These are phyloP conservation scores for Pogonognathellus flavescens DNA, from an alignment of 1,140 invertebrate genomes.

Conservation along the genomic window DNA sequence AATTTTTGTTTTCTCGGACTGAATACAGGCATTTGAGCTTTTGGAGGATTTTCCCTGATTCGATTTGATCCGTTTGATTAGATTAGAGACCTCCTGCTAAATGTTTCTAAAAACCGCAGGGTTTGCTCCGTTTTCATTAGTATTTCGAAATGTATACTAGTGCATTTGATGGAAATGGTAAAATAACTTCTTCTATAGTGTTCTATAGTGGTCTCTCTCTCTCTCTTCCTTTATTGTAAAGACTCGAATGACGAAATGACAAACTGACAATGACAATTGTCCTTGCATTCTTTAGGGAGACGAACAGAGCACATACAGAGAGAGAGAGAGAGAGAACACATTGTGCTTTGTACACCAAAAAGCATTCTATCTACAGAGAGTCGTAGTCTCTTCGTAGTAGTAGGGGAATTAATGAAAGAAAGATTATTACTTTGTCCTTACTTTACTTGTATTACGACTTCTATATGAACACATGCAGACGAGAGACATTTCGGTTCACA, in stretches of 20 bases:
- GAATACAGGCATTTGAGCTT: slow-evolving; percentile 45
- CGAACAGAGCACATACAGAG: neutral
- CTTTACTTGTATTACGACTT: neutral
- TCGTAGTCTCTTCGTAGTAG: neutral
- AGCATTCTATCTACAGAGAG: neutral
- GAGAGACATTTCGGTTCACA: neutral
- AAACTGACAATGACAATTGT: slow-evolving; percentile 51
- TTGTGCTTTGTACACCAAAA: neutral
- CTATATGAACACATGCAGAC: neutral
- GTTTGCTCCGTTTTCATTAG: slow-evolving; percentile 7
- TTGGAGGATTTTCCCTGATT: slow-evolving; percentile 37
- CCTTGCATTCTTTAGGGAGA: slow-evolving; percentile 46
- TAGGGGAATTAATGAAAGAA: slow-evolving; percentile 61
- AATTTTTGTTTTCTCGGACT: neutral
- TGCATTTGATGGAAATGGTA: no score
- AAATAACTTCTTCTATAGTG: neutral
- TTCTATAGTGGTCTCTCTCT: neutral
- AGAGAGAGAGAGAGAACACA: slow-evolving; percentile 4
- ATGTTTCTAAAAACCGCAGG: slow-evolving; percentile 49
- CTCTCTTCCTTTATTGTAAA: slow-evolving; percentile 27
- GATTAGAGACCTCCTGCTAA: slow-evolving; percentile 57
- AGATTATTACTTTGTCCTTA: slow-evolving; percentile 57
- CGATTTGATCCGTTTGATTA: slow-evolving; percentile 51
- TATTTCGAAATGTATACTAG: neutral
- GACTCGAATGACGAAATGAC: slow-evolving; percentile 36